These are phyloP conservation scores for Sycophila texana DNA, from an alignment of 2,888 invertebrate species.

Conservation along the genomic window DNA sequence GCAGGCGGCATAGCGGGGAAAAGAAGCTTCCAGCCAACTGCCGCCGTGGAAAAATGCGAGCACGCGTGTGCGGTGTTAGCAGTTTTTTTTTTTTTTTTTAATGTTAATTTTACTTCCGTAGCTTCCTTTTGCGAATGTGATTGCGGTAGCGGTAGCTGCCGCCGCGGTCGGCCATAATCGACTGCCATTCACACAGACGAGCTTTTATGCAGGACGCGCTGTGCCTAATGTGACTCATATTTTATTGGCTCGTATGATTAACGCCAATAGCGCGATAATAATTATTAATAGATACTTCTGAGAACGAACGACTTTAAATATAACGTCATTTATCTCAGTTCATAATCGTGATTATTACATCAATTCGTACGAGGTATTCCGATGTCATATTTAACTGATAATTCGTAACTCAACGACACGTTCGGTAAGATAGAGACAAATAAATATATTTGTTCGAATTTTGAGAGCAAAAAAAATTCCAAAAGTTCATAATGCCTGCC, in stretches of 20 bases:
- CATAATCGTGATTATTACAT: too few species aligned
- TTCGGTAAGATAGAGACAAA: too few species aligned
- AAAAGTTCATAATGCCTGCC: not conserved
- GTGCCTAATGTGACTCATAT: conserved; percentile 23
- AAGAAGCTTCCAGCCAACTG: conserved; percentile 28
- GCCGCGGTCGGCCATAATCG: conserved; percentile 36
- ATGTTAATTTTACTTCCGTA: conserved; percentile 28
- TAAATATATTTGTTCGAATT: not conserved
- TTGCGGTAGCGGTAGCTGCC: not conserved
- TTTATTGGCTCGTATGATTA: conserved; percentile 18
- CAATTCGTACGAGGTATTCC: too few species aligned
- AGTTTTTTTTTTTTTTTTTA: conserved; percentile 29
- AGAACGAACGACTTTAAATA: not conserved
- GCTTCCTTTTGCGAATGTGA: conserved; percentile 45
- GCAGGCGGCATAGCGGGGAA: conserved; percentile 31
- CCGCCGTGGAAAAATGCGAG: conserved; percentile 18
- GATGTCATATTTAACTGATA: too few species aligned
- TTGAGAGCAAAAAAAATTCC: conserved; percentile 15
- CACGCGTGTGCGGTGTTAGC: conserved; percentile 37
- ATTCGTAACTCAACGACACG: too few species aligned
- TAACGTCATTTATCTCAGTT: too few species aligned
- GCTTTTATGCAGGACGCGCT: conserved; percentile 22
- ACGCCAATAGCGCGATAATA: conserved; percentile 4
- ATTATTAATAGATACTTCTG: conserved; percentile 21
- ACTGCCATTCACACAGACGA: conserved; percentile 1